phyloP scores from a whole-genome alignment of 2,113 vertebrate species.

The Antennarius striatus region DNA sequence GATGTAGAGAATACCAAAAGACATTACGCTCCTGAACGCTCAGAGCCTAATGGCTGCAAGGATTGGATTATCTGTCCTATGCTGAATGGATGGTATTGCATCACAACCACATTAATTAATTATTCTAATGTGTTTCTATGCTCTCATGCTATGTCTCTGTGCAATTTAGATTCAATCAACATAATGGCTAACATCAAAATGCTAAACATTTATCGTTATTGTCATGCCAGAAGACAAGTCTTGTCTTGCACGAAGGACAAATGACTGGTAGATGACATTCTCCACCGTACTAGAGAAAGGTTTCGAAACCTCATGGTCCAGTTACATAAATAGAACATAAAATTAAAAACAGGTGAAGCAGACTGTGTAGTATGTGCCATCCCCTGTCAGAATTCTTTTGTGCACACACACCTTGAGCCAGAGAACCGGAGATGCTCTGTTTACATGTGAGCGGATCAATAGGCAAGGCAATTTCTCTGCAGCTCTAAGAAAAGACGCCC shows the following conservation, averaged over 20 bases:
- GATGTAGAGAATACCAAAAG: conserved; percentile 18
- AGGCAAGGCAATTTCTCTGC: conserved; percentile 47
- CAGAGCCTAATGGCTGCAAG: conserved; percentile 21
- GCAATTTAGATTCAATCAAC: conserved; percentile 10
- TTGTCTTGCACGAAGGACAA: not conserved
- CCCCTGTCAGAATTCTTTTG: conserved; percentile 42
- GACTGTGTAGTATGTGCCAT: conserved; percentile 32
- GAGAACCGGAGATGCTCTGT: conserved; percentile 49
- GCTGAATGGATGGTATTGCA: conserved; percentile 23
- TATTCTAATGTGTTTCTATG: conserved; percentile 1
- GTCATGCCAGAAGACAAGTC: not conserved
- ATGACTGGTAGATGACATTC: conserved; percentile 25
- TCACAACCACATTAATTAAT: conserved; percentile 12
- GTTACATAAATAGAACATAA: conserved; percentile 56
- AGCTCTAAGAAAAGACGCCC: conserved; percentile 55
- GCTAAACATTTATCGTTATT: not conserved
- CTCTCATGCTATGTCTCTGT: conserved; percentile 2
- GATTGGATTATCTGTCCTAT: conserved; percentile 18
- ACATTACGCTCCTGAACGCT: not conserved
- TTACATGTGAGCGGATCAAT: conserved; percentile 65
- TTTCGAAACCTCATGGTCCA: conserved; percentile 47
- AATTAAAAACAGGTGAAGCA: conserved; percentile 2
- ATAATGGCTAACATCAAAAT: conserved; percentile 11
- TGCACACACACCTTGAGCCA: conserved; percentile 51
- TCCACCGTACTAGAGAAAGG: conserved; percentile 35